Evolutionary conservation across 2,113 vertebrate genomes (phyloP), one percentile per base, ranked within the genome.

Genomic region (Odocoileus virginianus): DNA sequence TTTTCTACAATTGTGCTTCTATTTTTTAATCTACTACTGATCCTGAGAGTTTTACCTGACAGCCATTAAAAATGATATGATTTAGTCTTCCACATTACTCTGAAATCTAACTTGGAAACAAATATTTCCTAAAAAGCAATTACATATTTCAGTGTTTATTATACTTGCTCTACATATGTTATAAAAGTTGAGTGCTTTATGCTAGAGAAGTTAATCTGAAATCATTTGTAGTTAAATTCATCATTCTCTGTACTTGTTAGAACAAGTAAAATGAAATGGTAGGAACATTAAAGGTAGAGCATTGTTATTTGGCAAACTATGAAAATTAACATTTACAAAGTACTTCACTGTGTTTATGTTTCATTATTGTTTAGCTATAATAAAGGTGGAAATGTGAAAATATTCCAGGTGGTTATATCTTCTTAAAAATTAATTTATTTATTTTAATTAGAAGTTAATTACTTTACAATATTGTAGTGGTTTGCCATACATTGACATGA

Each of bases 71-170:
- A 92, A 95, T 89, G 79, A 95, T 87, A 88, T 92, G 71, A 96
- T 86, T 95, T 74, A 86, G 87, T 86, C 47, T 9, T 92, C 21
- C n/a, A 78, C 8, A 61, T 95, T 96, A 61, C 60, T 90, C 40
- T 90, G 61, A 64, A 96, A 76, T 36, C 76, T 90, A 89, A 94
- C 87, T 36, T 89, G 94, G 95, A 97, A 97, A 93, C 82, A 97
- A 95, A 86, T 94, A 92, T 98, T 96, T 97, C 94, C 85, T 87
- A 92, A 91, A 91, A 97, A 94, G 85, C 82, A 95, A 97, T 97
- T 94, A 91, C 50, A 15, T 94, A 92, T 94, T 91, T 94, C 58
- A 1, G 1, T 81, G 96, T 64, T 97, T 92, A 89, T 92, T 90
- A 61, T 7, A 76, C 30, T 71, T 3, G 12, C n/a, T 60, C 55